Conservation (phyloP, 1,140 invertebrate species). For the Phthorimaea operculella region DNA sequence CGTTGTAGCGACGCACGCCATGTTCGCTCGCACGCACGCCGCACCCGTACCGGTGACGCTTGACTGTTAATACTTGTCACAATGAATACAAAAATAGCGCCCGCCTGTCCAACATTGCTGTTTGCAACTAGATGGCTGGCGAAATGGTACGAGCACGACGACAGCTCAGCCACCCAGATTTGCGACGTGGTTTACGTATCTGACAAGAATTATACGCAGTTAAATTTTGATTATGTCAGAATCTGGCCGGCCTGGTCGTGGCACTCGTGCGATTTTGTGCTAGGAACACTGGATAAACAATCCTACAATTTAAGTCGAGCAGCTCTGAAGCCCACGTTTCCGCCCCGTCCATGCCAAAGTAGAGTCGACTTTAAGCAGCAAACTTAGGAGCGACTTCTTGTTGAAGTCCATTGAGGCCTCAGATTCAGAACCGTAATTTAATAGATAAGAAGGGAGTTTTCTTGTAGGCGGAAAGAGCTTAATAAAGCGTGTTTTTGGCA, state of each 20-base stretch:
- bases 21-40: conserved; percentile 17
- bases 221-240: not conserved
- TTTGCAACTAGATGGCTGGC: conserved; percentile 2
- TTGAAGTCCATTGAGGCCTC: not conserved
- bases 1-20: conserved; percentile 20
- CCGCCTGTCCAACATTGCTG: conserved; percentile 18
- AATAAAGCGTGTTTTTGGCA: not conserved
- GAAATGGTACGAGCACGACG: not conserved
- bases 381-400: not conserved
- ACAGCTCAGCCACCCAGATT: not conserved
- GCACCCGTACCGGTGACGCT: conserved; percentile 32
- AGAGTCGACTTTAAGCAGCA: not conserved
- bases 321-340: not conserved
- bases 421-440: no score
- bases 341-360: not conserved
- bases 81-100: conserved; percentile 49
- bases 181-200: not conserved
- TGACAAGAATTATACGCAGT: not conserved
- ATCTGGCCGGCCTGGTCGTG: not conserved
- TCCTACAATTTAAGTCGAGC: not conserved
- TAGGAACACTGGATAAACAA: not conserved
- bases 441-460: no score
- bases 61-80: conserved; percentile 40
- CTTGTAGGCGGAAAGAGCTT: no score
- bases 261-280: no score